These are phyloP conservation scores for Liposcelis brunnea DNA, from an alignment of 2,888 invertebrate genomes.

Conservation along the genomic window DNA sequence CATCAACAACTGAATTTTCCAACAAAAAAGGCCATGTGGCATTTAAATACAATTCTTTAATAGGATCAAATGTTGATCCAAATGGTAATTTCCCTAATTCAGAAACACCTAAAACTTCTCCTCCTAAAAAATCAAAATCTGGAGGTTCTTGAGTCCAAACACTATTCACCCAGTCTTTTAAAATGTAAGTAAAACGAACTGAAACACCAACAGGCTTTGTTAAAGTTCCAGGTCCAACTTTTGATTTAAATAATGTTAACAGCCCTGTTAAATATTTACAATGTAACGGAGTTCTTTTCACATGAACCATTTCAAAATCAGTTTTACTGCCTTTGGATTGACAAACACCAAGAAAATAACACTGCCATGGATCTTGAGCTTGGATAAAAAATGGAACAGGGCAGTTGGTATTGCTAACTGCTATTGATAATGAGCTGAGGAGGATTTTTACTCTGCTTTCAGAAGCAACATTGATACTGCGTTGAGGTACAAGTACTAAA, in stretches of 20 bases:
- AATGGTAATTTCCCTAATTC: conserved; percentile 52
- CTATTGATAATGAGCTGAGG: conserved; percentile 66
- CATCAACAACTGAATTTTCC: conserved; percentile 75
- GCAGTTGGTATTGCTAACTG: conserved; percentile 62
- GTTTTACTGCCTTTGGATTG: conserved; percentile 57
- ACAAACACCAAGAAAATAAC: conserved; percentile 62
- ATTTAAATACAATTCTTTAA: conserved; percentile 50
- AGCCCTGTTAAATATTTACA: conserved; percentile 68
- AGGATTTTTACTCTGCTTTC: conserved; percentile 60
- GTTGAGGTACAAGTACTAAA: conserved; percentile 51
- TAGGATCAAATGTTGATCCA: conserved; percentile 46
- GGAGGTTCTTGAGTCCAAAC: conserved; percentile 43
- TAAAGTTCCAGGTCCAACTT: conserved; percentile 39
- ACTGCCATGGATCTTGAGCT: conserved; percentile 63
- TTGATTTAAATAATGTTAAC: conserved; percentile 75
- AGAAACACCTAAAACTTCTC: conserved; percentile 33
- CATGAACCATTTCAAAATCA: conserved; percentile 79
- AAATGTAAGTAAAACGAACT: conserved; percentile 30
- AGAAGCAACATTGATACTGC: conserved; percentile 28
- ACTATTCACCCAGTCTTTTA: conserved; percentile 42
- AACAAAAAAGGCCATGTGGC: conserved; percentile 75
- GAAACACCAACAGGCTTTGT: conserved; percentile 34
- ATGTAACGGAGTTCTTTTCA: conserved; percentile 60
- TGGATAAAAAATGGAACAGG: conserved; percentile 77
- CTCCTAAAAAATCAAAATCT: conserved; percentile 35